Percentiles rank a stretch among this genome's conserved stretches.
phyloP scores from a whole-genome alignment of 2,797 vertebrate species.

The Lacerta viridis region DNA sequence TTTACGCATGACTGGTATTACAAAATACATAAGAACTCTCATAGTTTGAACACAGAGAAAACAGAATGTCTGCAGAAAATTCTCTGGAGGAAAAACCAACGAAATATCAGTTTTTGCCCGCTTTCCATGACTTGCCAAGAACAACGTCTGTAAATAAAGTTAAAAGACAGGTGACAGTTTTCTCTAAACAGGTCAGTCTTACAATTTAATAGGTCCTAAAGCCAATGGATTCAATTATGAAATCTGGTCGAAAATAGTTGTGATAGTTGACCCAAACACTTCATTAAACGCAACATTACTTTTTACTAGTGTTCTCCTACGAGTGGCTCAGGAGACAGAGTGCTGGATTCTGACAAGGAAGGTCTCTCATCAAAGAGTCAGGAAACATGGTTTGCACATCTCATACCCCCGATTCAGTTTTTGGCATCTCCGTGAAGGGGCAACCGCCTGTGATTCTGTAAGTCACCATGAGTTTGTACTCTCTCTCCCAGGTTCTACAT shows the following conservation, averaged over 20 bases:
- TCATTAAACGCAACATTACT: neutral
- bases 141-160: slow-evolving; percentile 11
- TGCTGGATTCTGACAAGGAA: neutral
- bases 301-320: neutral
- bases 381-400: neutral
- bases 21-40: neutral
- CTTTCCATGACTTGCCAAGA: neutral
- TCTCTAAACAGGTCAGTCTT: neutral
- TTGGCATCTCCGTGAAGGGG: neutral
- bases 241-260: neutral
- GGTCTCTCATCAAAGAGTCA: neutral
- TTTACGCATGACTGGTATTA: slow-evolving; percentile 1
- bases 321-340: neutral
- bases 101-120: neutral
- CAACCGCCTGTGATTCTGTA: too few species aligned
- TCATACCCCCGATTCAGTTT: neutral
- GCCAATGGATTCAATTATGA: slow-evolving; percentile 5
- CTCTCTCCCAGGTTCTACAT: neutral
- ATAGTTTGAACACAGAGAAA: neutral
- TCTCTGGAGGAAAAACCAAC: neutral
- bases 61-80: neutral
- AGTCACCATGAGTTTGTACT: too few species aligned
- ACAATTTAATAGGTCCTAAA: neutral
- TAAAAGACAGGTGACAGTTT: neutral
- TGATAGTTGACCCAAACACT: neutral